phyloP scores from a whole-genome alignment of 2,797 vertebrate genomes.

The Typhlichthys eigenmanni region DNA sequence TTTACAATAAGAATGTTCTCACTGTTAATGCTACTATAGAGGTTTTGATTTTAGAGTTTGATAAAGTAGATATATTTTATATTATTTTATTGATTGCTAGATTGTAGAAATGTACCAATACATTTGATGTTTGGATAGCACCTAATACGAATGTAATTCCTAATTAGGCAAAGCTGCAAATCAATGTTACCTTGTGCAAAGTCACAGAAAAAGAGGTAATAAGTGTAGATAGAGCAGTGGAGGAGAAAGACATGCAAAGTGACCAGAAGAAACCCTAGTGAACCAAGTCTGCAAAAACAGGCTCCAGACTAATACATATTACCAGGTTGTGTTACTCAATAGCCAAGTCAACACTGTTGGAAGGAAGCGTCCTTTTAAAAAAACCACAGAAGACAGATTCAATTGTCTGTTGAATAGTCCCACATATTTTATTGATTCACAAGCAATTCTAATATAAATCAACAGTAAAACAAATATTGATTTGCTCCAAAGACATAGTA shows the following conservation, averaged over 20 bases:
- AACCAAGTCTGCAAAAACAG: slow-evolving; percentile 76
- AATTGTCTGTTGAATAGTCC: slow-evolving; percentile 54
- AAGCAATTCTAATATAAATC: slow-evolving; percentile 39
- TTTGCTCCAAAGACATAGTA: slow-evolving; percentile 42
- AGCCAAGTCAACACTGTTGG: slow-evolving; percentile 21
- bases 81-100: too few species aligned
- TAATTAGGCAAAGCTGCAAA: slow-evolving; percentile 42
- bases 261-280: slow-evolving; percentile 60
- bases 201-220: slow-evolving; percentile 49
- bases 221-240: slow-evolving; percentile 46
- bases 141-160: neutral
- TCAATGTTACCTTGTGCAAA: slow-evolving; percentile 51
- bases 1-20: too few species aligned
- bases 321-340: slow-evolving; percentile 25
- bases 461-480: slow-evolving; percentile 46
- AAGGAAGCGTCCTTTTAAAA: slow-evolving; percentile 37
- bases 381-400: slow-evolving; percentile 70
- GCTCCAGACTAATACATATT: slow-evolving; percentile 16
- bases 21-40: too few species aligned
- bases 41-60: too few species aligned
- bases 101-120: too few species aligned
- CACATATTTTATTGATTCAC: slow-evolving; percentile 70
- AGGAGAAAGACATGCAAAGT: slow-evolving; percentile 70
- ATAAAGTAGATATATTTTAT: too few species aligned
- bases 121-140: too few species aligned